Evolutionary conservation across 2,797 vertebrate species (phyloP).

Genomic region (Molossus molossus): DNA sequence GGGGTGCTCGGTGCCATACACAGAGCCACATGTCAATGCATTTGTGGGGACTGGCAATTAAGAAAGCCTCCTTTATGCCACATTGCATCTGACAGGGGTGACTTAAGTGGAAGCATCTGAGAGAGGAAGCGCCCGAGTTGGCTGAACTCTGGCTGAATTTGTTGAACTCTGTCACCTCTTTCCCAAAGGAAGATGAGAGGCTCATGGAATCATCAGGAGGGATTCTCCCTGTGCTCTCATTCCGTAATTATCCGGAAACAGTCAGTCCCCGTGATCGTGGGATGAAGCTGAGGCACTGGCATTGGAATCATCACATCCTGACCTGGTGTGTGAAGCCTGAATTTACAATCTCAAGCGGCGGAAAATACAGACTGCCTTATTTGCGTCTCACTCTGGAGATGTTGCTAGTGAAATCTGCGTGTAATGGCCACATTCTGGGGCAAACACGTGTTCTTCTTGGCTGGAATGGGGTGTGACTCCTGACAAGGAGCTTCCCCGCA

Average conservation of each 20-base stretch:
- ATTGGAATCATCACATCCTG: constrained; percentile 28
- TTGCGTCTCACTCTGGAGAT: not conserved
- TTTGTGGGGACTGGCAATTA: constrained; percentile 22
- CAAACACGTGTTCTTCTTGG: not conserved
- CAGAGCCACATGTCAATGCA: not conserved
- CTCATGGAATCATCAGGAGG: constrained; percentile 63
- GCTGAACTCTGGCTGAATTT: constrained; percentile 53
- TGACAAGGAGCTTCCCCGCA: not conserved
- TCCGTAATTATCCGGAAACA: constrained; percentile 58
- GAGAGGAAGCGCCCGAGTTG: constrained; percentile 15
- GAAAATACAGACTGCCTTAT: not conserved
- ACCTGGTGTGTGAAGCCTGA: not conserved
- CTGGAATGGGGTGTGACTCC: not conserved
- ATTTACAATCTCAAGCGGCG: constrained; percentile 29
- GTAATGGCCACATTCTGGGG: not conserved
- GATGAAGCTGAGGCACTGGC: not conserved
- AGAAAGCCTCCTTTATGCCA: constrained; percentile 23
- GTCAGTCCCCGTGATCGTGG: not conserved
- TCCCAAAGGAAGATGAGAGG: constrained; percentile 58
- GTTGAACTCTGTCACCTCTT: constrained; percentile 28
- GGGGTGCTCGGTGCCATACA: not conserved
- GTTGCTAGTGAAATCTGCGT: not conserved
- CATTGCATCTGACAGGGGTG: constrained; percentile 15
- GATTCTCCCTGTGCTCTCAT: not conserved
- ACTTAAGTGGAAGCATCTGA: constrained; percentile 55